Evolutionary conservation across 2,113 vertebrate genomes (phyloP).

Genomic region (Corythornis madagascariensis): DNA sequence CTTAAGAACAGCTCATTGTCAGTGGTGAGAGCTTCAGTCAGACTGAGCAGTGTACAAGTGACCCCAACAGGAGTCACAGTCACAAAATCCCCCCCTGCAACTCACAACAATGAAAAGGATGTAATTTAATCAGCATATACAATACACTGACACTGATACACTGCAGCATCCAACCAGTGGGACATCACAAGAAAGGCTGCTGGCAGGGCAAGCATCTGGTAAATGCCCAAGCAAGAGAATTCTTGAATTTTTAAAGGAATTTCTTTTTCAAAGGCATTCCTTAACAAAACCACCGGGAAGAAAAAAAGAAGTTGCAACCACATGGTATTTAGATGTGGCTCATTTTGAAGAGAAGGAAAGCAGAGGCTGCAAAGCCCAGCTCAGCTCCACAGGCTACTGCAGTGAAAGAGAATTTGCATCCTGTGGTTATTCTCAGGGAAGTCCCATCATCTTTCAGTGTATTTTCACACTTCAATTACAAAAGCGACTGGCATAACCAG

Average conservation of each 20-base stretch:
- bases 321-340: background rate
- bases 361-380: background rate
- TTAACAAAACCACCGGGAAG: background rate
- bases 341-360: background rate
- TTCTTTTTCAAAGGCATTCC: background rate
- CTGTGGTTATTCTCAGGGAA: background rate
- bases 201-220: background rate
- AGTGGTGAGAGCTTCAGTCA: background rate
- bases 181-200: background rate
- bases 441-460: background rate
- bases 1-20: background rate
- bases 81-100: background rate
- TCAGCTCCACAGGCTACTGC: background rate
- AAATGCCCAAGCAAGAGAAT: background rate
- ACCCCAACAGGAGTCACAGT: background rate
- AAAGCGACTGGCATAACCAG: conserved; percentile 13
- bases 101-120: background rate
- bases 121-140: background rate
- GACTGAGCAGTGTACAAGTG: background rate
- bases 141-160: background rate
- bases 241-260: background rate
- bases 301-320: background rate
- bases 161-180: background rate
- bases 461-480: background rate
- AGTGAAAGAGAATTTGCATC: background rate